Conservation (phyloP, 1,140 invertebrate species). For the Dryas iulia region DNA sequence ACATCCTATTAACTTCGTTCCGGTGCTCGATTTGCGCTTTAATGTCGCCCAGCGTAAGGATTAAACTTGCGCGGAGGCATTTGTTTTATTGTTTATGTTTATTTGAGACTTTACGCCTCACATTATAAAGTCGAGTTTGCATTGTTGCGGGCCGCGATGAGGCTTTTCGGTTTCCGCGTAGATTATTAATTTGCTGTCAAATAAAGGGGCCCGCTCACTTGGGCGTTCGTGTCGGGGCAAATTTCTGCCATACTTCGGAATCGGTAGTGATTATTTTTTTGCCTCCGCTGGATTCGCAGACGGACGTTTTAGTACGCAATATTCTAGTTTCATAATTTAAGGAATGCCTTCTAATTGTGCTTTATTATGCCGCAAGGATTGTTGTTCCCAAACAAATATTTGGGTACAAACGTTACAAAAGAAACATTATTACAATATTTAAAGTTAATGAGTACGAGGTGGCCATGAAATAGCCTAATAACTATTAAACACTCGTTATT, state of each 20-base stretch:
- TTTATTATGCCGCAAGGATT: constrained; percentile 20
- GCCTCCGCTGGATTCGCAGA: constrained; percentile 69
- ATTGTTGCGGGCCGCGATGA: constrained; percentile 48
- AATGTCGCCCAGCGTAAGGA: constrained; percentile 66
- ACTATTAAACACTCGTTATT: neutral
- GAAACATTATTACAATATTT: neutral
- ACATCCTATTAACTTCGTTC: constrained; percentile 77
- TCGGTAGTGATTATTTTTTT: constrained; percentile 75
- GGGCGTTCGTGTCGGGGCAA: constrained; percentile 77
- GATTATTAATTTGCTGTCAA: constrained; percentile 80
- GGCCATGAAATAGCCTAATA: neutral
- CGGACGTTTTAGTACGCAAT: constrained; percentile 57
- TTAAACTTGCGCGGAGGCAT: constrained; percentile 68
- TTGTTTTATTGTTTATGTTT: constrained; percentile 51
- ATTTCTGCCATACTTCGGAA: constrained; percentile 79
- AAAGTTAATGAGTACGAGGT: neutral
- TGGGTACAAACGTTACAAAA: neutral
- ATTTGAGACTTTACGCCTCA: constrained; percentile 58
- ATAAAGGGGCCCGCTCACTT: constrained; percentile 77
- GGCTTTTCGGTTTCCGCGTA: constrained; percentile 58
- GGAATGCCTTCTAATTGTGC: constrained; percentile 24
- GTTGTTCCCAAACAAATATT: neutral
- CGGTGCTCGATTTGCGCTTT: constrained; percentile 72
- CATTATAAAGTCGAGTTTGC: constrained; percentile 65
- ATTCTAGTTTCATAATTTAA: constrained; percentile 26